phyloP scores from a whole-genome alignment of 1,140 invertebrate genomes.

The Drosophila nigrodunni region DNA sequence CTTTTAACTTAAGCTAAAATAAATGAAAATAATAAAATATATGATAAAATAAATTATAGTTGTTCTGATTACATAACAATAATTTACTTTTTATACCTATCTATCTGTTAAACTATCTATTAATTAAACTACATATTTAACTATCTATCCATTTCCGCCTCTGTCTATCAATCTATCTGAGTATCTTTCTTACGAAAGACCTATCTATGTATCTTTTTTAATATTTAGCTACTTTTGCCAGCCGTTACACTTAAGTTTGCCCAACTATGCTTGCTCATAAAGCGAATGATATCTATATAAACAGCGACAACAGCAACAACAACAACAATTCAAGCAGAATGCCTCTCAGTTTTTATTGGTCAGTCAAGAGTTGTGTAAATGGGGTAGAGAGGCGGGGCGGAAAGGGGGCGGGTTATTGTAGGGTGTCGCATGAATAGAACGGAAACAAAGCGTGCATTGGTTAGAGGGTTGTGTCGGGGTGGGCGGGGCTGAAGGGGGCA shows the following conservation, averaged over 20 bases:
- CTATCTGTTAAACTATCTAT: too few relatives aligned
- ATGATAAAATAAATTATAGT: too few relatives aligned
- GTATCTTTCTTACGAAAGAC: background rate
- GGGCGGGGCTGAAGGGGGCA: slow-evolving; percentile 1
- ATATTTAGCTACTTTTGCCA: background rate
- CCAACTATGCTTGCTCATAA: slow-evolving; percentile 3
- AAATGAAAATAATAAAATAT: too few relatives aligned
- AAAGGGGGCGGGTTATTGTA: slow-evolving; percentile 15
- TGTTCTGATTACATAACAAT: too few relatives aligned
- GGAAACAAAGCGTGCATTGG: slow-evolving; percentile 50
- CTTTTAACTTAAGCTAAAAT: too few relatives aligned
- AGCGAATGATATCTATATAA: background rate
- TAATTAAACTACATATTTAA: too few relatives aligned
- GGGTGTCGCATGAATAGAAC: slow-evolving; percentile 48
- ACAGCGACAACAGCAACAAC: slow-evolving; percentile 2
- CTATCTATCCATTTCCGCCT: too few relatives aligned
- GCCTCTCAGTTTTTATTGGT: slow-evolving; percentile 39
- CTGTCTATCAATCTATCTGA: too few relatives aligned
- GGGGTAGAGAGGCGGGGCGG: background rate
- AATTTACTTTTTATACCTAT: too few relatives aligned
- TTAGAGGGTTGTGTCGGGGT: background rate
- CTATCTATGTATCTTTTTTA: background rate
- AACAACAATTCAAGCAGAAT: slow-evolving; percentile 9
- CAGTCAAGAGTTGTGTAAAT: slow-evolving; percentile 17
- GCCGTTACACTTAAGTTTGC: background rate